A percentile compares a stretch with the other conserved stretches of the same genome.
Evolutionary conservation across 1,140 invertebrate species (phyloP).

Genomic region (Leptoteleia sp.): DNA sequence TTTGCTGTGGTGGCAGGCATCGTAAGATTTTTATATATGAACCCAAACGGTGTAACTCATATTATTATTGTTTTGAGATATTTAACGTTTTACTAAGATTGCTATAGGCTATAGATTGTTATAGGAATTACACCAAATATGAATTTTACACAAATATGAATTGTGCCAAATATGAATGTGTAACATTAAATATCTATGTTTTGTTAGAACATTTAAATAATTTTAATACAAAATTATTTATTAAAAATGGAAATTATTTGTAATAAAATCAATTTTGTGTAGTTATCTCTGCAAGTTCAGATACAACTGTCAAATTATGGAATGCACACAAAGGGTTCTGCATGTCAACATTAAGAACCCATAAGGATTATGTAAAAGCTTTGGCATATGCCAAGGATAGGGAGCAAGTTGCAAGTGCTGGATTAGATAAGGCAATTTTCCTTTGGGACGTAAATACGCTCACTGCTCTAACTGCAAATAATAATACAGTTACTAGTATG

Average conservation of each 20-base stretch:
- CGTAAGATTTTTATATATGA: conserved; percentile 83
- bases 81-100: too few species aligned
- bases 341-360: conserved; percentile 97
- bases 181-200: too few species aligned
- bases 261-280: too few species aligned
- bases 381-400: conserved; percentile 99
- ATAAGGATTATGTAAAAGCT: conserved; percentile 99
- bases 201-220: too few species aligned
- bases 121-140: too few species aligned
- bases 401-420: conserved; percentile 98
- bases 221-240: too few species aligned
- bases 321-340: conserved; percentile 99
- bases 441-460: conserved; percentile 99
- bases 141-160: too few species aligned
- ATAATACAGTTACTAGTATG: conserved; percentile 99
- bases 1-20: conserved; percentile 98
- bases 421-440: conserved; percentile 98
- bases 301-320: conserved; percentile 99
- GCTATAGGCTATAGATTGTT: too few species aligned
- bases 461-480: conserved; percentile 97
- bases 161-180: too few species aligned
- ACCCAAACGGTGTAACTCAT: too few species aligned
- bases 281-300: conserved; percentile 99
- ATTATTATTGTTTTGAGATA: too few species aligned
- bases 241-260: too few species aligned